phyloP scores from a whole-genome alignment of 2,797 vertebrate species.

The Ibycter americanus region DNA sequence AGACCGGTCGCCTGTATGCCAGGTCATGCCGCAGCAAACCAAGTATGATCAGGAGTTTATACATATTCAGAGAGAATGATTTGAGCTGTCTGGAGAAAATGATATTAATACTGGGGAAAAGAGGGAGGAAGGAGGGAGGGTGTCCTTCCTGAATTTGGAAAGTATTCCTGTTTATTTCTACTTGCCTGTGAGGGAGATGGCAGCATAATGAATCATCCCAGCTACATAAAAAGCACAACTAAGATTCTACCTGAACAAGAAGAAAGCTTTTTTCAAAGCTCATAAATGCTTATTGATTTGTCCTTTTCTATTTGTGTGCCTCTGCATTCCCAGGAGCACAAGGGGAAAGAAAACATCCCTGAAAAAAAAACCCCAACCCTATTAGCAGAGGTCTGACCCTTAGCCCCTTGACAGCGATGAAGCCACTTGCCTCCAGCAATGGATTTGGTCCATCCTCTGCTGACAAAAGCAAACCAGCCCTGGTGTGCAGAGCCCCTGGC shows the following conservation, averaged over 20 bases:
- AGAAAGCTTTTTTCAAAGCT: constrained; percentile 19
- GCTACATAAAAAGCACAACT: not conserved
- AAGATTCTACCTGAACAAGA: not conserved
- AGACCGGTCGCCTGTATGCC: not conserved
- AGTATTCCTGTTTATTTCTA: constrained; percentile 19
- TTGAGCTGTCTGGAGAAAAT: not conserved
- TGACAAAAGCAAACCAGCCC: not conserved
- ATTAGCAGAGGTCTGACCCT: not conserved
- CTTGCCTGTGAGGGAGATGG: not conserved
- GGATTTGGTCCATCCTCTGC: not conserved
- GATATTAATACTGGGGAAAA: not conserved
- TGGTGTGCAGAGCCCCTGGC: not conserved
- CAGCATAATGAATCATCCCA: constrained; percentile 1
- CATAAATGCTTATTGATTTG: constrained; percentile 39
- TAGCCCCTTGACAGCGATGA: not conserved
- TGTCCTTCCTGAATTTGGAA: not conserved
- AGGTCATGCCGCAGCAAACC: not conserved
- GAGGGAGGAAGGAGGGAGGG: not conserved
- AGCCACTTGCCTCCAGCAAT: not conserved
- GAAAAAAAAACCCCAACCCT: not conserved
- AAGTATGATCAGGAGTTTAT: not conserved
- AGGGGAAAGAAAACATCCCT: not conserved
- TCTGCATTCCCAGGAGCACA: constrained; percentile 7
- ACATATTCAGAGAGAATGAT: not conserved
- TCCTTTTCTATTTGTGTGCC: constrained; percentile 21